Percentiles rank a stretch among this genome's conserved stretches.
Conservation (phyloP, 2,113 vertebrate genomes). For the Parotia lawesii region DNA sequence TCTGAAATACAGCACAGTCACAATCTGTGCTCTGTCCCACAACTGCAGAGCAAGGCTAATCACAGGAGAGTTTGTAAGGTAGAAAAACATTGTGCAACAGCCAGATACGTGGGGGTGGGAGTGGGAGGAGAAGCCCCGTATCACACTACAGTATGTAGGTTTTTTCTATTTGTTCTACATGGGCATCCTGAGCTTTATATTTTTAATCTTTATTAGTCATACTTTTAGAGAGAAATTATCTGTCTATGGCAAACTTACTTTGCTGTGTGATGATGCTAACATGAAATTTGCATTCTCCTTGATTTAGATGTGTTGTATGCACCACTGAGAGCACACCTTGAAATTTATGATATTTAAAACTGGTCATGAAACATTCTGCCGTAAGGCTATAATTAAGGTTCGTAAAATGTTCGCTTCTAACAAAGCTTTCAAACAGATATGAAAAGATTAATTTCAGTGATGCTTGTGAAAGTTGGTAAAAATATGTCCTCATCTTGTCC, state of each 20-base stretch:
- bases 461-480: background rate
- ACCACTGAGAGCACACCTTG: background rate
- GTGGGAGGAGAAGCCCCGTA: accelerated
- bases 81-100: background rate
- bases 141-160: too few species aligned
- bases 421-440: background rate
- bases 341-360: background rate
- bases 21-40: background rate
- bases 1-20: background rate
- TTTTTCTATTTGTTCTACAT: background rate
- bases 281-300: background rate
- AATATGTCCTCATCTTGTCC: background rate
- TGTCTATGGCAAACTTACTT: background rate
- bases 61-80: background rate
- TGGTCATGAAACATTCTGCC: background rate
- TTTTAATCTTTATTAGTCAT: background rate
- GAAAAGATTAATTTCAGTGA: background rate
- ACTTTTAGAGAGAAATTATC: background rate
- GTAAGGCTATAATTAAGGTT: background rate
- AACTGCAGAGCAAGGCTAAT: background rate
- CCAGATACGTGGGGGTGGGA: background rate
- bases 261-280: background rate
- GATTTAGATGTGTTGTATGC: background rate
- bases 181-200: background rate
- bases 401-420: background rate